Base-by-base conservation (phyloP, 2,888 invertebrate species). In the Theretra japonica region DNA sequence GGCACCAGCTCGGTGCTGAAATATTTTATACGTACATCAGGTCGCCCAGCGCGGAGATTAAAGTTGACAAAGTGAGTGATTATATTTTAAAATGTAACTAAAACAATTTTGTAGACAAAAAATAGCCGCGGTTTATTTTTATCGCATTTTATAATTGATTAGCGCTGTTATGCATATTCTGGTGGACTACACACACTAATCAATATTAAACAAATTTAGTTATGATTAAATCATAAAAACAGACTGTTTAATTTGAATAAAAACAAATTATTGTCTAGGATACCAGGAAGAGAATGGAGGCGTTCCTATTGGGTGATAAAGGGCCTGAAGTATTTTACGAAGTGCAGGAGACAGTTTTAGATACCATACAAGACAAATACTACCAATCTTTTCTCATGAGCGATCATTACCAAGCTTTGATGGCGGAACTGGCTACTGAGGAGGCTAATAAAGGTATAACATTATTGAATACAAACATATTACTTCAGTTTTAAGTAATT, bases 1-100 rank as follows among this genome's bases (percentile, higher is more conserved):
- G 97, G 96, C 98, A 98, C 89, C 97, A 98, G 82, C 91, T 98
- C 41, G 98, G 97, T 15, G 97, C 97, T n/a, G 98, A 98, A 89
- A 97, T 98, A 82, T 98, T 97, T 91, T 98, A 98, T 85, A 97
- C 97, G 4, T 98, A 97, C 82, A 97, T 98, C 74, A 95, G 97
- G 76, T 97, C 97, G 69, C 97, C 97, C 2, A 96, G 96, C 74
- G 97, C 97, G 0, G 97, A 97, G 85, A 96, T 98, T 74, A 97
- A 97, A 93, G 96, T 97, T 60, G 97, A 97, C 84, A 98, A 97
- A 92, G 95, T 95, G 81, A 70, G 73, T 73, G 53, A 23, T 11
- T 11, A 41, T 41, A 41, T 11, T 41, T 11, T 41, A 15, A 41
- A 41, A 41, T 41, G 15, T 41, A 41, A 41, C 11, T 2, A 41